These are phyloP conservation scores for Priocnemis perturbator DNA, from an alignment of 2,888 invertebrate genomes.

Conservation along the genomic window DNA sequence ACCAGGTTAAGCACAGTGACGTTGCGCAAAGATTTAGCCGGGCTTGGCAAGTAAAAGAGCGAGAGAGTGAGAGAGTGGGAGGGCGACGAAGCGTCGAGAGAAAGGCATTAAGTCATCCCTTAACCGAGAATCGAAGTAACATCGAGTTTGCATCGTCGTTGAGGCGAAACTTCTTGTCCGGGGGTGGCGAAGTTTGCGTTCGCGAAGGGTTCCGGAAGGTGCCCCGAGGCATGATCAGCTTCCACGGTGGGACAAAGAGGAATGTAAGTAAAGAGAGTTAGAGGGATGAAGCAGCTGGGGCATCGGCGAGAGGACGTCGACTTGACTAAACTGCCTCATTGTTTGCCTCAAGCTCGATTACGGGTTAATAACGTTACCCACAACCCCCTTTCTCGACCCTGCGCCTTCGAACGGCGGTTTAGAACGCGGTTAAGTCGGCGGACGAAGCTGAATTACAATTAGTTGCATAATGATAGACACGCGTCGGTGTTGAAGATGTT, in stretches of 20 bases:
- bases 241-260: no score
- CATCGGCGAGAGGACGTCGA: slow-evolving; percentile 19
- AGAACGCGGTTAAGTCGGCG: background rate
- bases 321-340: slow-evolving; percentile 51
- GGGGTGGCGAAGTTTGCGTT: slow-evolving; percentile 51
- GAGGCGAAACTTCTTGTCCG: slow-evolving; percentile 38
- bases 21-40: no score
- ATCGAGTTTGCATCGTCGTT: slow-evolving; percentile 45
- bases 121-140: slow-evolving; percentile 22
- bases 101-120: background rate
- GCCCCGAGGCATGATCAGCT: slow-evolving; percentile 37
- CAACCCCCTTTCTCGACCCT: slow-evolving; percentile 36
- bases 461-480: slow-evolving; percentile 6
- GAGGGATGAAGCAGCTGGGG: slow-evolving; percentile 8
- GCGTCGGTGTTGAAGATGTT: slow-evolving; percentile 50
- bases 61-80: no score
- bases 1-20: no score
- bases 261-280: background rate
- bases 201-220: slow-evolving; percentile 29
- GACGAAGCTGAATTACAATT: no score
- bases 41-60: no score
- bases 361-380: slow-evolving; percentile 60
- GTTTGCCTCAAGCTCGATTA: slow-evolving; percentile 60
- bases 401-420: slow-evolving; percentile 23
- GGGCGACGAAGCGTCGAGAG: background rate